These are phyloP conservation scores for Steinernema khuongi DNA, from an alignment of 1,140 invertebrate species.

Conservation along the genomic window DNA sequence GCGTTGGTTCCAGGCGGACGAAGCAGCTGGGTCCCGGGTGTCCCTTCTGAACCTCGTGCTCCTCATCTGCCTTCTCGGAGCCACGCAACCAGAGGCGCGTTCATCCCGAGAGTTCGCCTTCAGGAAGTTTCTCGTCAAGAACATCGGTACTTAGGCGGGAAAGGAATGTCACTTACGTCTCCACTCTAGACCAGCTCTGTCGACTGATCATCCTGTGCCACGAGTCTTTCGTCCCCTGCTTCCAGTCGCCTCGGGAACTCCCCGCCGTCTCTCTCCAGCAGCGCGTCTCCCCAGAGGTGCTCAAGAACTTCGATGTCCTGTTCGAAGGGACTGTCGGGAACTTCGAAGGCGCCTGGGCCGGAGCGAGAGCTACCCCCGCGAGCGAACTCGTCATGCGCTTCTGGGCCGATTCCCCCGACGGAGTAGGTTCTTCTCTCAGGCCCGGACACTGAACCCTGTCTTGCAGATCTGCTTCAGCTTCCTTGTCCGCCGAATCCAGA, in stretches of 20 bases:
- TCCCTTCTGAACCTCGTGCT: not conserved
- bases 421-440: not conserved
- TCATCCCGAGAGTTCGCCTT: not conserved
- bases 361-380: constrained; percentile 7
- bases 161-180: not conserved
- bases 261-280: not conserved
- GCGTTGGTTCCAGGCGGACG: not conserved
- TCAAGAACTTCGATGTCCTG: constrained; percentile 15
- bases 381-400: not conserved
- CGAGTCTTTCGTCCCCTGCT: constrained; percentile 18
- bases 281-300: constrained; percentile 22
- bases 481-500: not conserved
- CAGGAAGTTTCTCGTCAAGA: not conserved
- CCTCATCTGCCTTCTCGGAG: not conserved
- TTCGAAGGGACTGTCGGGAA: constrained; percentile 3
- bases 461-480: not conserved
- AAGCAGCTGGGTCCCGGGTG: not conserved
- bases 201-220: constrained; percentile 15
- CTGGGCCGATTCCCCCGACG: not conserved
- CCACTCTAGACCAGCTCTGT: constrained; percentile 18
- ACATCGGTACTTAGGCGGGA: not conserved
- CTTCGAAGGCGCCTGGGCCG: not conserved
- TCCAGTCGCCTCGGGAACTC: not conserved
- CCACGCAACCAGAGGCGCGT: not conserved
- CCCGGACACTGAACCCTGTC: not conserved